Conservation (phyloP, 2,113 vertebrate species). For the Anoplopoma fimbria region DNA sequence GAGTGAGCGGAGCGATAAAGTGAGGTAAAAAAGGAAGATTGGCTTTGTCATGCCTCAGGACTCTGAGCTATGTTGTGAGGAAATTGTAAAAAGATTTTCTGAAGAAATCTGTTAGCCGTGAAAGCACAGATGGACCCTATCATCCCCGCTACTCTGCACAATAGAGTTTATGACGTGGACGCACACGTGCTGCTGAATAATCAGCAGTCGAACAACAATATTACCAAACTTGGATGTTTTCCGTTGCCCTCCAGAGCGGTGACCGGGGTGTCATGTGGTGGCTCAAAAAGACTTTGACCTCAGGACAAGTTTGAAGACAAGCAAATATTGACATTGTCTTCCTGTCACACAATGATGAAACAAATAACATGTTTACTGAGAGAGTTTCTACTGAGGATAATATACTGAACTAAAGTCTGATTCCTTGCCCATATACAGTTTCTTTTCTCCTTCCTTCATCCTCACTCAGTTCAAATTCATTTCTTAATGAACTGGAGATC, state of each 20-base stretch:
- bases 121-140: slow-evolving; percentile 46
- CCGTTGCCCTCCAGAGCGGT: neutral
- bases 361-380: neutral
- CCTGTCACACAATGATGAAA: neutral
- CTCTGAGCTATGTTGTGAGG: slow-evolving; percentile 57
- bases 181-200: slow-evolving; percentile 23
- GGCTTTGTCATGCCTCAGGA: slow-evolving; percentile 59
- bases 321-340: slow-evolving; percentile 60
- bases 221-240: slow-evolving; percentile 6
- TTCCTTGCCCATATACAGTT: too few species aligned
- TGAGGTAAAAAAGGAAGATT: slow-evolving; percentile 22
- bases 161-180: slow-evolving; percentile 29
- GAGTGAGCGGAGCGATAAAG: slow-evolving; percentile 58
- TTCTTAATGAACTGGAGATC: slow-evolving; percentile 30
- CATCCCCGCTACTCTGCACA: slow-evolving; percentile 33
- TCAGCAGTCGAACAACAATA: neutral
- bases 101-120: slow-evolving; percentile 58
- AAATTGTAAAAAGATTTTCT: slow-evolving; percentile 32
- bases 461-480: slow-evolving; percentile 24
- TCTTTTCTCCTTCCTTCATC: neutral
- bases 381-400: neutral
- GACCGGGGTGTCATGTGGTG: neutral
- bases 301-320: slow-evolving; percentile 14
- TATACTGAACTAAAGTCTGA: neutral
- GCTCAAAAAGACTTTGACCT: slow-evolving; percentile 62